A percentile compares a stretch with the other conserved stretches of the same genome.
These are phyloP conservation scores for Connochaetes taurinus DNA, from an alignment of 2,113 vertebrate genomes.

Conservation along the genomic window DNA sequence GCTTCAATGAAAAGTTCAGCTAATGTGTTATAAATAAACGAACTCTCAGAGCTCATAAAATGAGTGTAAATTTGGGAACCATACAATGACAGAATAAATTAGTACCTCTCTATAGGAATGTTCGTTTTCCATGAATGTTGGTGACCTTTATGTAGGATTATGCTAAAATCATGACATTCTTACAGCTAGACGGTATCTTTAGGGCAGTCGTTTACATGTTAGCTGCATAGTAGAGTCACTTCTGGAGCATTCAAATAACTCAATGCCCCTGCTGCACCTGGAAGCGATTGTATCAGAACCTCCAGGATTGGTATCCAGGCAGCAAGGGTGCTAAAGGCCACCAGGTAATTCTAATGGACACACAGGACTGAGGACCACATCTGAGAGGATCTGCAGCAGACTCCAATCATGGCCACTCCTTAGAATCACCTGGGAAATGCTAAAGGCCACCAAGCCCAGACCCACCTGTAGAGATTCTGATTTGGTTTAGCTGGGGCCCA, in stretches of 20 bases:
- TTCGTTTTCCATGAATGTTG: background rate
- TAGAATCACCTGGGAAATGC: background rate
- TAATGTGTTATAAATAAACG: background rate
- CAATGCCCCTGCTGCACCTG: background rate
- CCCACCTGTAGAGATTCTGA: background rate
- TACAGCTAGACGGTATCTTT: background rate
- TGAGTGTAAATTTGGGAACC: background rate
- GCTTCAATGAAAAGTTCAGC: background rate
- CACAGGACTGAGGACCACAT: background rate
- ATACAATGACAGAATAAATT: background rate
- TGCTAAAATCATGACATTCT: background rate
- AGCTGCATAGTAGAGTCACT: background rate
- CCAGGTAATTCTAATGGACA: background rate
- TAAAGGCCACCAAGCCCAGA: background rate
- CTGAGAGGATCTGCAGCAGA: background rate
- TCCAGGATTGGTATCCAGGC: background rate
- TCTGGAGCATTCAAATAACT: background rate
- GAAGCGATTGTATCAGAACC: background rate
- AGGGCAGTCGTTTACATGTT: background rate
- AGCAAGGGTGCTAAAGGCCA: background rate
- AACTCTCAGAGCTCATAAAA: background rate
- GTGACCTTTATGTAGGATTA: background rate
- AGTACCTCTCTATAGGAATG: background rate
- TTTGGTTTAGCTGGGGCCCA: background rate
- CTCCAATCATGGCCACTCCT: background rate